Conservation (phyloP, 2,113 vertebrate genomes). For the Trachemys scripta region DNA sequence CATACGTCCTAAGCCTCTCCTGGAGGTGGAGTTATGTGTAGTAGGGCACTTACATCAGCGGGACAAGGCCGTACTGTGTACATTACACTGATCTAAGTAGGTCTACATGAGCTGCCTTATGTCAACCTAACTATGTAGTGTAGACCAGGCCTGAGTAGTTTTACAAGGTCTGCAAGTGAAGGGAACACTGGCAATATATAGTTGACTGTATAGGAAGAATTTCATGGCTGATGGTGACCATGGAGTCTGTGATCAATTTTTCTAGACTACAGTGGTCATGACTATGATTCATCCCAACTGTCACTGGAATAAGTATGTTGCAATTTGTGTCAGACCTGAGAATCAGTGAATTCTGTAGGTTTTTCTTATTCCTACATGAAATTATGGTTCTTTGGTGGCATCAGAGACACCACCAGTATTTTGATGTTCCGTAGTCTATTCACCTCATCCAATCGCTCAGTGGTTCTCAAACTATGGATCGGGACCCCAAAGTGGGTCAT, state of each 20-base stretch:
- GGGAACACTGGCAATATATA: background rate
- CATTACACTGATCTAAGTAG: too few relatives aligned
- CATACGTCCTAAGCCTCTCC: too few relatives aligned
- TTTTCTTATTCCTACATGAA: rapidly evolving
- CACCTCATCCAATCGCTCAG: background rate
- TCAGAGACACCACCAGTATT: background rate
- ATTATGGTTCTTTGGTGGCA: background rate
- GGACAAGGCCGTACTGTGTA: too few relatives aligned
- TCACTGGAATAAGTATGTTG: background rate
- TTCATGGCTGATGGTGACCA: background rate
- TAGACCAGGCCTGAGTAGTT: background rate
- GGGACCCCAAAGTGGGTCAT: too few relatives aligned
- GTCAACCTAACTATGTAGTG: too few relatives aligned
- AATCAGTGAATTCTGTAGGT: background rate
- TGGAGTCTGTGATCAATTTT: background rate
- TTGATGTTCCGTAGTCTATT: rapidly evolving
- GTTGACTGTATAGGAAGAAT: background rate
- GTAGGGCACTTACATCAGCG: too few relatives aligned
- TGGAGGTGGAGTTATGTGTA: too few relatives aligned
- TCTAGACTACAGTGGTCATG: background rate
- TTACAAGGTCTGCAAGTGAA: background rate
- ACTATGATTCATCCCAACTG: background rate
- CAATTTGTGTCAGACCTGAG: background rate
- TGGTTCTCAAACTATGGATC: too few relatives aligned
- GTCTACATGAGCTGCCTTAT: too few relatives aligned